Percentiles rank a stretch among this genome's conserved stretches.
Conservation (phyloP, 2,888 invertebrate genomes). For the Lochmaea capreae region DNA sequence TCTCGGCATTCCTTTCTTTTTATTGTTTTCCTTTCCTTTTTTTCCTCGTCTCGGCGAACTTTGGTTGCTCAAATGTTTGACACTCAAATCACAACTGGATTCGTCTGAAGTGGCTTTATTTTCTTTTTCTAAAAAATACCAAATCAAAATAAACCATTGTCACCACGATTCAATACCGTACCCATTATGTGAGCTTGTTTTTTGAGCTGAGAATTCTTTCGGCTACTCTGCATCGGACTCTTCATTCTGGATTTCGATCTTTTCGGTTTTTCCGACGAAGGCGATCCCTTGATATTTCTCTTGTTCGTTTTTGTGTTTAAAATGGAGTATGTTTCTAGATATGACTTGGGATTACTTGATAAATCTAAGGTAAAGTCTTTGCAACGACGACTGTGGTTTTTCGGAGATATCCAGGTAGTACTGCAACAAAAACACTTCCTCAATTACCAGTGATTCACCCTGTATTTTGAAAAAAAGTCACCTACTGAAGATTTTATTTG, state of each 20-base stretch:
- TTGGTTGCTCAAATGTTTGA: constrained; percentile 50
- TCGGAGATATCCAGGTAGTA: constrained; percentile 67
- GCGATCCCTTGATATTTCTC: constrained; percentile 53
- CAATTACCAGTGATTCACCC: neutral
- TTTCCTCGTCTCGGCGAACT: constrained; percentile 72
- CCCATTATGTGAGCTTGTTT: constrained; percentile 38
- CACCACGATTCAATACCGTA: neutral
- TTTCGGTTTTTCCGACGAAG: constrained; percentile 60
- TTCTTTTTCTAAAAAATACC: constrained; percentile 43
- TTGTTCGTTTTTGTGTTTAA: constrained; percentile 46
- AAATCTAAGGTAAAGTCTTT: constrained; percentile 84
- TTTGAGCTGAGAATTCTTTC: constrained; percentile 56
- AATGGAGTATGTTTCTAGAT: constrained; percentile 45
- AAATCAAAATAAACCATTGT: too few relatives aligned
- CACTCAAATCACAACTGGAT: constrained; percentile 62
- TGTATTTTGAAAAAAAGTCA: too few relatives aligned
- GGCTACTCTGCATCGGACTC: constrained; percentile 62
- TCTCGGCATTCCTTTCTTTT: constrained; percentile 74
- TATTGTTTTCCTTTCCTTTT: constrained; percentile 74
- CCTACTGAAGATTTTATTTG: too few relatives aligned
- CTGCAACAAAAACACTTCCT: constrained; percentile 41
- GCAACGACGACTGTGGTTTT: constrained; percentile 68
- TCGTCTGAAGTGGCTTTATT: constrained; percentile 64
- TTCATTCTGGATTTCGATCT: constrained; percentile 61
- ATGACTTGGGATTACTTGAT: constrained; percentile 56